phyloP scores from a whole-genome alignment of 2,797 vertebrate species.

The Setipinna tenuifilis region DNA sequence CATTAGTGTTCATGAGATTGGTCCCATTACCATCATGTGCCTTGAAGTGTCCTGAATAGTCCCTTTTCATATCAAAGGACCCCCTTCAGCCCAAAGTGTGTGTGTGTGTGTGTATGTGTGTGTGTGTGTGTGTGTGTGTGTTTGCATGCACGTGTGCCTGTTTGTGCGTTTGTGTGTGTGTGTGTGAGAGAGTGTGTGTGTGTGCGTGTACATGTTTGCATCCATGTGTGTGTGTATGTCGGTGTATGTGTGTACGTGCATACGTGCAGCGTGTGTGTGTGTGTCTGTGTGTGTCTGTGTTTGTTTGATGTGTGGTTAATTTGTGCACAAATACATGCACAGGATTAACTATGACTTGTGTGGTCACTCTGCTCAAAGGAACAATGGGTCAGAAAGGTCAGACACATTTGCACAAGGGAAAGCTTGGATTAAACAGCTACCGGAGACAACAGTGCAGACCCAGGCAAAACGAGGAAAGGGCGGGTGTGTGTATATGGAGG shows the following conservation, averaged over 20 bases:
- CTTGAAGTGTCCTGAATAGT: neutral
- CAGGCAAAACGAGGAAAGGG: neutral
- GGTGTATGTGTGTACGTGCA: neutral
- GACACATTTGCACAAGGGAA: conserved; percentile 21
- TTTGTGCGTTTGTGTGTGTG: neutral
- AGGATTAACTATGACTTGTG: neutral
- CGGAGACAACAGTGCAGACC: neutral
- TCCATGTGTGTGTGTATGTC: conserved; percentile 12
- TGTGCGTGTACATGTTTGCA: neutral
- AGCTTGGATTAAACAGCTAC: conserved; percentile 12
- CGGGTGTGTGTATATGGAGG: neutral
- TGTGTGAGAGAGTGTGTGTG: neutral
- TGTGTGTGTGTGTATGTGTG: neutral
- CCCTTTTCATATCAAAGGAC: conserved; percentile 3
- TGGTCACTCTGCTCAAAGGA: neutral
- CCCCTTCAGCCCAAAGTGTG: neutral
- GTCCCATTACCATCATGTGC: neutral
- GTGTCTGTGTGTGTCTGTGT: neutral
- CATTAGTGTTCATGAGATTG: neutral
- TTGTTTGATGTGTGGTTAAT: neutral
- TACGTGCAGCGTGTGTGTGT: conserved; percentile 13
- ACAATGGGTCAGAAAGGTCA: conserved; percentile 5
- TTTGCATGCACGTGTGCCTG: no score
- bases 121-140: no score
- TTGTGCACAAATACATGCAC: neutral